Evolutionary conservation across 1,140 invertebrate genomes (phyloP), one percentile per base, ranked within the genome.

Genomic region (Pogonomyrmex californicus): DNA sequence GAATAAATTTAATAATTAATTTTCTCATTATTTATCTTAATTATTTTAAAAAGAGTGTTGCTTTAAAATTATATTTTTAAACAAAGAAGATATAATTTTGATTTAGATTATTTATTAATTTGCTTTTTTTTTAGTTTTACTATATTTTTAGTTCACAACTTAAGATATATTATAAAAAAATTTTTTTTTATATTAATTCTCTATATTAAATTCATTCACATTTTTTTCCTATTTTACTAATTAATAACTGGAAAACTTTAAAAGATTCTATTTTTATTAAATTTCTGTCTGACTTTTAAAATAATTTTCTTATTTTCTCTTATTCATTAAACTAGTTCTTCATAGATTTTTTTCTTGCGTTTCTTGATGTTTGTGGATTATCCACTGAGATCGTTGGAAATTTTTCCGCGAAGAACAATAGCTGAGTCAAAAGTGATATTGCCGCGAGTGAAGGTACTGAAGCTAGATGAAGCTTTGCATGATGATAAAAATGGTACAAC

Each of bases 391-490:
- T n/a, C 49, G 47, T 56, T 54, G 17, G 3, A 71, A 71, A 71
- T 82, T 82, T 73, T 71, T 6, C 1, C 49, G 41, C 51, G 49
- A 10, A 71, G 38, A 58, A 82, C 78, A 82, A 82, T 71, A 38
- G 23, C 17, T 23, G 9, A 36, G 47, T 81, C 51, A 71, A 71
- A 58, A 71, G 41, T 82, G 66, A 82, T 73, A 23, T 3, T 23
- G 47, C 41, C 2, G 30, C 79, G 14, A 58, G 79, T 1, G 38
- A 71, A 82, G 54, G 5, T 70, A 30, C 41, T 36, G 30, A 33
- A 68, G 17, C 30, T 60, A 77, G 36, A 56, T 68, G 17, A 65
- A 68, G 41, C 14, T 47, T 38, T 10, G 30, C 51, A 17, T 23
- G 38, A 7, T 38, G 58, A 33, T 82, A 58, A 60, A 82, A 83